These are phyloP conservation scores for Erebia epiphron DNA, from an alignment of 2,888 invertebrate species.

Conservation along the genomic window DNA sequence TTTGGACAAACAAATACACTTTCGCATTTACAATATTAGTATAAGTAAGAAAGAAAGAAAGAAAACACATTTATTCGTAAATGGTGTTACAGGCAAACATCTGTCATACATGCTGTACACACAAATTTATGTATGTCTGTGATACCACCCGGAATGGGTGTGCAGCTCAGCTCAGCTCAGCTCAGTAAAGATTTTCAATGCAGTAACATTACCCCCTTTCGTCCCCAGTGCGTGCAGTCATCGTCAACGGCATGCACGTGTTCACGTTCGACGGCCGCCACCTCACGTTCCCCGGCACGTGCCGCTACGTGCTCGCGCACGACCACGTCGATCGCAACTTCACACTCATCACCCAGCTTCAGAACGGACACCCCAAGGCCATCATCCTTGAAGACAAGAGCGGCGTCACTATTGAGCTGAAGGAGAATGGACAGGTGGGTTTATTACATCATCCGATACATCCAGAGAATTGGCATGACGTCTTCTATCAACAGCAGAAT, in stretches of 20 bases:
- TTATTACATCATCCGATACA: too few relatives aligned
- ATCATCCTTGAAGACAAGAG: slow-evolving; percentile 87
- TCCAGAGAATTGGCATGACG: too few relatives aligned
- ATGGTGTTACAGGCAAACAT: too few relatives aligned
- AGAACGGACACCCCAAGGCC: slow-evolving; percentile 86
- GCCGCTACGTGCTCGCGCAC: slow-evolving; percentile 92
- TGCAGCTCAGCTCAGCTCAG: too few relatives aligned
- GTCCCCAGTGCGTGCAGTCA: slow-evolving; percentile 84
- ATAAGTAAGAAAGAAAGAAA: too few relatives aligned
- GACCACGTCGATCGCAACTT: slow-evolving; percentile 95
- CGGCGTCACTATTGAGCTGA: slow-evolving; percentile 85
- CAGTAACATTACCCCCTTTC: background rate
- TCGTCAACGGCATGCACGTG: slow-evolving; percentile 92
- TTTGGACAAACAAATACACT: too few relatives aligned
- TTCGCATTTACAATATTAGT: too few relatives aligned
- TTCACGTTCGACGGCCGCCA: slow-evolving; percentile 95
- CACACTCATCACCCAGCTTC: slow-evolving; percentile 88
- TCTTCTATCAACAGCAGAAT: too few relatives aligned
- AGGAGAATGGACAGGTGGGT: slow-evolving; percentile 82
- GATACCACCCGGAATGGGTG: too few relatives aligned
- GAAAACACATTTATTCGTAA: too few relatives aligned
- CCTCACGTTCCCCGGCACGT: slow-evolving; percentile 90
- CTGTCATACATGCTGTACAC: too few relatives aligned
- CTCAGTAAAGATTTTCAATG: background rate
- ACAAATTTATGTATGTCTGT: too few relatives aligned